Evolutionary conservation across 2,888 invertebrate genomes (phyloP).

Genomic region (Erebia palarica): DNA sequence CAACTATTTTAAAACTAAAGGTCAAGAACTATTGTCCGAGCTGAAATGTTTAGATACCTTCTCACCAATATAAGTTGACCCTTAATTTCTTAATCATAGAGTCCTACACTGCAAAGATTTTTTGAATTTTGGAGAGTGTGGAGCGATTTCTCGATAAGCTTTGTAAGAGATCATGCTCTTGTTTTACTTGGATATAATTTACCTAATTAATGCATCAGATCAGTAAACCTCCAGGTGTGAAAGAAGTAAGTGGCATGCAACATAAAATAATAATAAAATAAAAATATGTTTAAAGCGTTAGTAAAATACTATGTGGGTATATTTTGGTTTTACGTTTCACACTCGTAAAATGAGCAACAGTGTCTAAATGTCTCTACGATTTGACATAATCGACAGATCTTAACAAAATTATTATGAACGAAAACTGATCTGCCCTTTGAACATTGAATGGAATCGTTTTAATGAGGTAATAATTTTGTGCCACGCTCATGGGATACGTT

Average conservation of each 20-base stretch:
- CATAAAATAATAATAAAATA: background rate
- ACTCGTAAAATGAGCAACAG: slow-evolving; percentile 17
- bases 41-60: slow-evolving; percentile 44
- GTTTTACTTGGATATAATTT: background rate
- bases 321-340: slow-evolving; percentile 1
- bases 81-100: slow-evolving; percentile 20
- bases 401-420: slow-evolving; percentile 23
- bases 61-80: slow-evolving; percentile 49
- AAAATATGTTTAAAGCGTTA: background rate
- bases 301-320: slow-evolving; percentile 7
- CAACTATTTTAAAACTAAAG: slow-evolving; percentile 53
- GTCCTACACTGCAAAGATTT: background rate
- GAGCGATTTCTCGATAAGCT: no score
- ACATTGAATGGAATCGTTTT: slow-evolving; percentile 21
- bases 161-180: no score
- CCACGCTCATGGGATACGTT: slow-evolving; percentile 4
- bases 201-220: background rate
- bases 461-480: slow-evolving; percentile 23
- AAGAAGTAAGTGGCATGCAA: background rate
- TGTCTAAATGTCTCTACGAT: slow-evolving; percentile 9
- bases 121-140: background rate
- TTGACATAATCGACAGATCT: slow-evolving; percentile 25
- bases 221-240: background rate
- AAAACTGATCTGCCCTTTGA: slow-evolving; percentile 23
- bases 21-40: slow-evolving; percentile 65